These are phyloP conservation scores for Acrobasis repandana DNA, from an alignment of 2,888 invertebrate genomes.

Conservation along the genomic window DNA sequence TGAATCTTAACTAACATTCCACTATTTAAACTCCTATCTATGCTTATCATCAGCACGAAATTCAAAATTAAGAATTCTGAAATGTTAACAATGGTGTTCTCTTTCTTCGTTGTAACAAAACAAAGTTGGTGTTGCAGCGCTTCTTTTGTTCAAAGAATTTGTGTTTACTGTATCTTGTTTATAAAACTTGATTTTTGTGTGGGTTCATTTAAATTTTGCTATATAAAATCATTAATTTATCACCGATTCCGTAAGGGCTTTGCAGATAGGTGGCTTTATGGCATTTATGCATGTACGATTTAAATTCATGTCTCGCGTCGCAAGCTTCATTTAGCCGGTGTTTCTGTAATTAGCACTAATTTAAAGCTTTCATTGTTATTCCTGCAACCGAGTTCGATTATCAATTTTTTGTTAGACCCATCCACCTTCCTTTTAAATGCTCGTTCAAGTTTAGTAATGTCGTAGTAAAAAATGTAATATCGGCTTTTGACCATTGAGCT, in stretches of 20 bases:
- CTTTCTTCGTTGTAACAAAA: not conserved
- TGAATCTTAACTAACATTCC: conserved; percentile 30
- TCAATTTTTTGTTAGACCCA: conserved; percentile 64
- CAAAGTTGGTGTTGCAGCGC: not conserved
- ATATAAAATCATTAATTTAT: not conserved
- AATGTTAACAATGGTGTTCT: conserved; percentile 2
- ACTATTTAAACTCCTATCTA: conserved; percentile 9
- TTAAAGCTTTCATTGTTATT: conserved; percentile 77
- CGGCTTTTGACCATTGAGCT: conserved; percentile 44
- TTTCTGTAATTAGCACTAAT: conserved; percentile 78
- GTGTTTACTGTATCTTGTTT: not conserved
- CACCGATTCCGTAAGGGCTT: not conserved
- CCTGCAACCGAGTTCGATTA: conserved; percentile 62
- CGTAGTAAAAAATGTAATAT: conserved; percentile 42
- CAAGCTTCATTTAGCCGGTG: conserved; percentile 66
- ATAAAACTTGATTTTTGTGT: not conserved
- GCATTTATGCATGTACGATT: not conserved
- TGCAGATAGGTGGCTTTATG: not conserved
- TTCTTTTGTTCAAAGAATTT: not conserved
- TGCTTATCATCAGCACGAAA: conserved; percentile 5
- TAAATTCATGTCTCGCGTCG: conserved; percentile 64
- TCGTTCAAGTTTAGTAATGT: conserved; percentile 43
- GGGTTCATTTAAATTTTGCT: not conserved
- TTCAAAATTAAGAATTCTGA: conserved; percentile 8
- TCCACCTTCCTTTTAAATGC: conserved; percentile 62